A percentile compares a stretch with the other conserved stretches of the same genome.
Conservation (phyloP, 92 coral and sea anemone genomes). For the Plumapathes pennacea region DNA sequence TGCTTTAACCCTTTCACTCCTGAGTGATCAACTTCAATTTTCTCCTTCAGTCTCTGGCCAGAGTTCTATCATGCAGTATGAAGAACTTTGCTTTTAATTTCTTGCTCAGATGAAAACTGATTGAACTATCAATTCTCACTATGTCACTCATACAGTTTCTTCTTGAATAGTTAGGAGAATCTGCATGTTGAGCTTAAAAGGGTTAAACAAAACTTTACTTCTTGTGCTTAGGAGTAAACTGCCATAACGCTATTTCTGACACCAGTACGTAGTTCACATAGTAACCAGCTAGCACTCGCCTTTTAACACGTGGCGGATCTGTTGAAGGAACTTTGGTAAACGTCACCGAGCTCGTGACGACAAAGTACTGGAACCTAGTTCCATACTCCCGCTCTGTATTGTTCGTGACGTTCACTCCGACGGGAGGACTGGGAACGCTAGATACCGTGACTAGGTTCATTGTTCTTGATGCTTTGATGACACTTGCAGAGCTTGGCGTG, state of each 20-base stretch:
- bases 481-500: constrained; percentile 6
- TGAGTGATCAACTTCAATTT: too few species aligned
- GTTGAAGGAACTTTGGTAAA: constrained; percentile 71
- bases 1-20: too few species aligned
- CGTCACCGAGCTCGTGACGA: constrained; percentile 74
- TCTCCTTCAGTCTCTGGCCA: too few species aligned
- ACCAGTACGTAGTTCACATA: not conserved
- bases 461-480: constrained; percentile 3
- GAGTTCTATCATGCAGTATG: too few species aligned
- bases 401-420: constrained; percentile 6
- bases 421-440: constrained; percentile 14
- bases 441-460: constrained; percentile 3
- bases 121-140: too few species aligned
- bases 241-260: not conserved
- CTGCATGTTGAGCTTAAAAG: too few species aligned
- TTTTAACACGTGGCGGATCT: constrained; percentile 64
- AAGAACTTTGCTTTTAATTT: too few species aligned
- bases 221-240: too few species aligned
- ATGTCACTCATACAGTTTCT: too few species aligned
- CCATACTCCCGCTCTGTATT: constrained; percentile 46
- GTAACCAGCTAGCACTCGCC: constrained; percentile 31
- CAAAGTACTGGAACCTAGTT: constrained; percentile 54
- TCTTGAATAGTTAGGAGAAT: too few species aligned
- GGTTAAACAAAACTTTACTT: too few species aligned
- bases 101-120: too few species aligned